A percentile compares a stretch with the other conserved stretches of the same genome.
Conservation (phyloP, 2,113 vertebrate species). For the Tetrax tetrax region DNA sequence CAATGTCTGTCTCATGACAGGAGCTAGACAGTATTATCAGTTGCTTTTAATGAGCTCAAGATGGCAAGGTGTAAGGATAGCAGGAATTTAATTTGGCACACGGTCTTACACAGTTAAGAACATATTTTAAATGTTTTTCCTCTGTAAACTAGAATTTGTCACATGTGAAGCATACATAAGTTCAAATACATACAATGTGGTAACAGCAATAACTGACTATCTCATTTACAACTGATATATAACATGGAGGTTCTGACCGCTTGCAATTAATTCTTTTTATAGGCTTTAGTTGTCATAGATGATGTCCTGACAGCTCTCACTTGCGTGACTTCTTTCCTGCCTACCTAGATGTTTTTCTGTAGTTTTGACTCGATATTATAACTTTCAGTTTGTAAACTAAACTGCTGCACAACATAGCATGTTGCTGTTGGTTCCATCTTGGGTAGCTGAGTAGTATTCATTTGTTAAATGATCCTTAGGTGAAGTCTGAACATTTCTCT, state of each 20-base stretch:
- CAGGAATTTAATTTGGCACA: neutral
- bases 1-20: slow-evolving; percentile 13
- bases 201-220: neutral
- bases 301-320: neutral
- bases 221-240: neutral
- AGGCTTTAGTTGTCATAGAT: neutral
- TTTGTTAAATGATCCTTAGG: neutral
- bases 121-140: neutral
- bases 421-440: neutral
- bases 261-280: neutral
- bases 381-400: slow-evolving; percentile 13
- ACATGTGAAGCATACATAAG: neutral
- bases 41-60: slow-evolving; percentile 36
- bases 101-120: neutral
- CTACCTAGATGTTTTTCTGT: neutral
- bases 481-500: neutral
- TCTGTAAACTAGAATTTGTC: neutral
- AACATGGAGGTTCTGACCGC: neutral
- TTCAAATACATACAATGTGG: neutral
- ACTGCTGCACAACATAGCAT: neutral
- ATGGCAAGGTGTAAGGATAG: neutral
- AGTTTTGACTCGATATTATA: neutral
- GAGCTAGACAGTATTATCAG: slow-evolving; percentile 31
- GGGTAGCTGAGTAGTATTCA: neutral
- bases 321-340: neutral